Evolutionary conservation across 2,888 invertebrate genomes (phyloP), one percentile per base, ranked within the genome.

Genomic region (Caenorhabditis panamensis): DNA sequence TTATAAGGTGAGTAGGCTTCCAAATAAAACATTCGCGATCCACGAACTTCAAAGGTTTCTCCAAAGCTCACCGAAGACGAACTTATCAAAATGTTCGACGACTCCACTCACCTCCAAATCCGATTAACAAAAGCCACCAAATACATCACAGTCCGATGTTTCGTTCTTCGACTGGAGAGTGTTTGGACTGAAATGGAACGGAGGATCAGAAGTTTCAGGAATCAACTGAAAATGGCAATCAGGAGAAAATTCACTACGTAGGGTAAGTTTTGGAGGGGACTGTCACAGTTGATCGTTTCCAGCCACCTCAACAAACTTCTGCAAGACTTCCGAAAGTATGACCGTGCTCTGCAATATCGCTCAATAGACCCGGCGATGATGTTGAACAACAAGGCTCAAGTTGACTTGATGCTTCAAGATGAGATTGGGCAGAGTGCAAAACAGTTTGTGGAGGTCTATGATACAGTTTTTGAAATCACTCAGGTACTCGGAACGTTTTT

Each of bases 281-380:
- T 36, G 3, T 54, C 1, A 20, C n/a, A n/a, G n/a, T n/a, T n/a
- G n/a, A n/a, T n/a, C n/a, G 1, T 4, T 54, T 61, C 53, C 69
- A 79, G 79, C 26, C 26, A 66, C 13, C 36, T 82, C 9, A 81
- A 82, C 49, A 81, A 81, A 31, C 41, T 84, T 13, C 77, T 81
- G 1, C 71, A 77, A 16, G 82, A 78, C 26, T 82, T 82, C 22
- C 69, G 78, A 56, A 82, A 78, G 20, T 77, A 66, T 72, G 88
- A 88, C 44, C 75, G 85, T 18, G 76, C 84, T 2, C 72, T 89
- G 1, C 84, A 83, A 56, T 89, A 88, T 51, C 82, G 89, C 28
- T 89, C 89, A 9, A 87, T 88, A 51, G 88, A 89, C 71, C 88
- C 89, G 5, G 69, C 87, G 9, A 79, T 83, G 66, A 89, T 89